A percentile compares a stretch with the other conserved stretches of the same genome.
Conservation (phyloP, 2,888 invertebrate species). For the Euplagia quadripunctaria region DNA sequence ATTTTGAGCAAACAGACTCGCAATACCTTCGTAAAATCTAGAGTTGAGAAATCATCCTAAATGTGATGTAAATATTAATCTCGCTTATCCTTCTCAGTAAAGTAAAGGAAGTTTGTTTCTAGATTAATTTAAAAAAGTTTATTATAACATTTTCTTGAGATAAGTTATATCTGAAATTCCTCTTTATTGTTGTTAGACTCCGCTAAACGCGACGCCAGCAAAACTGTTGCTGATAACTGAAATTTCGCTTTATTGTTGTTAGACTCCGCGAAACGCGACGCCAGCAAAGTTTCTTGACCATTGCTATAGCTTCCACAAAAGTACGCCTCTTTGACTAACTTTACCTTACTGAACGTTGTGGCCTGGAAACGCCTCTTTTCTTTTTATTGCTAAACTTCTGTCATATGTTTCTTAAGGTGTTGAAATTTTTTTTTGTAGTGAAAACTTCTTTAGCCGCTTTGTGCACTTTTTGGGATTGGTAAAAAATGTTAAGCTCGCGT, state of each 20-base stretch:
- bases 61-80: conserved; percentile 51
- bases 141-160: conserved; percentile 66
- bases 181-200: conserved; percentile 71
- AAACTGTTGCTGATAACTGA: conserved; percentile 53
- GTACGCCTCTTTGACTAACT: conserved; percentile 80
- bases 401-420: conserved; percentile 78
- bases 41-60: conserved; percentile 39
- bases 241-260: conserved; percentile 72
- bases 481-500: no score
- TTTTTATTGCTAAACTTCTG: conserved; percentile 83
- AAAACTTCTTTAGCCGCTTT: no score
- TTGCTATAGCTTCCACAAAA: conserved; percentile 70
- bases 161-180: conserved; percentile 64
- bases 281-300: conserved; percentile 80
- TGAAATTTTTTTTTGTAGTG: conserved; percentile 61
- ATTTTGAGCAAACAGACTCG: conserved; percentile 71
- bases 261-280: conserved; percentile 64
- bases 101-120: conserved; percentile 19
- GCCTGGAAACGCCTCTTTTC: conserved; percentile 74
- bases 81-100: conserved; percentile 47
- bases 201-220: conserved; percentile 63
- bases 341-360: conserved; percentile 79
- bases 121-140: conserved; percentile 65
- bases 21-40: conserved; percentile 16
- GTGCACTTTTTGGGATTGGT: no score